Percentiles rank a stretch among this genome's conserved stretches.
These are phyloP conservation scores for Lota lota DNA, from an alignment of 2,113 vertebrate genomes.

Conservation along the genomic window DNA sequence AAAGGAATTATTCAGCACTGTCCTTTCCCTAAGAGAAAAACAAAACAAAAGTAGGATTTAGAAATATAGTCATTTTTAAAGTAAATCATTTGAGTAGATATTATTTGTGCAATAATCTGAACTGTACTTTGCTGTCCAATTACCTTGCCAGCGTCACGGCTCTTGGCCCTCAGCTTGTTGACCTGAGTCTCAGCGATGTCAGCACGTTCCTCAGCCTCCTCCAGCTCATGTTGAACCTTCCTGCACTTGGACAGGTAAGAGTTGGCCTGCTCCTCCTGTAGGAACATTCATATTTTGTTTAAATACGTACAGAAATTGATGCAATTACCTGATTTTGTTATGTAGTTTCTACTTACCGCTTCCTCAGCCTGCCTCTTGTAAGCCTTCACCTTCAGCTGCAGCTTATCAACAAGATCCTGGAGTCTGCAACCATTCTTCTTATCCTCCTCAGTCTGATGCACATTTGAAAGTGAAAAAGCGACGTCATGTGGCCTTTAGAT, in stretches of 20 bases:
- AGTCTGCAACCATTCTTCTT: neutral
- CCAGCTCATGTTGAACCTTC: slow-evolving; percentile 1
- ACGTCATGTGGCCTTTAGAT: too few relatives aligned
- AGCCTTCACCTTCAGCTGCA: slow-evolving; percentile 83
- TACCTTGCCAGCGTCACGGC: neutral
- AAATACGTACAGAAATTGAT: neutral
- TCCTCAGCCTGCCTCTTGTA: slow-evolving; percentile 86
- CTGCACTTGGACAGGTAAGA: slow-evolving; percentile 1
- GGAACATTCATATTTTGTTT: neutral
- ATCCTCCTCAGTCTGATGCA: neutral
- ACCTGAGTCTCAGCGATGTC: slow-evolving; percentile 1
- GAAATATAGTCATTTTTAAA: too few relatives aligned
- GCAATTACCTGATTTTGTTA: neutral
- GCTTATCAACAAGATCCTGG: slow-evolving; percentile 47
- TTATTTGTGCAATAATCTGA: too few relatives aligned
- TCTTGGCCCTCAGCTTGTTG: slow-evolving; percentile 1
- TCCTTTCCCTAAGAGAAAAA: too few relatives aligned
- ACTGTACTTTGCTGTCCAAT: too few relatives aligned
- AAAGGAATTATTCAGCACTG: too few relatives aligned
- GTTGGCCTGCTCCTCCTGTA: slow-evolving; percentile 1
- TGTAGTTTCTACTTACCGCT: slow-evolving; percentile 32
- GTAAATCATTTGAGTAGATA: too few relatives aligned
- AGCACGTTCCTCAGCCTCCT: slow-evolving; percentile 2
- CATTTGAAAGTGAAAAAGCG: neutral
- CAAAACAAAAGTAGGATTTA: too few relatives aligned